A percentile compares a stretch with the other conserved stretches of the same genome.
Evolutionary conservation across 1,140 invertebrate species (phyloP).

Genomic region (Planococcus citri): DNA sequence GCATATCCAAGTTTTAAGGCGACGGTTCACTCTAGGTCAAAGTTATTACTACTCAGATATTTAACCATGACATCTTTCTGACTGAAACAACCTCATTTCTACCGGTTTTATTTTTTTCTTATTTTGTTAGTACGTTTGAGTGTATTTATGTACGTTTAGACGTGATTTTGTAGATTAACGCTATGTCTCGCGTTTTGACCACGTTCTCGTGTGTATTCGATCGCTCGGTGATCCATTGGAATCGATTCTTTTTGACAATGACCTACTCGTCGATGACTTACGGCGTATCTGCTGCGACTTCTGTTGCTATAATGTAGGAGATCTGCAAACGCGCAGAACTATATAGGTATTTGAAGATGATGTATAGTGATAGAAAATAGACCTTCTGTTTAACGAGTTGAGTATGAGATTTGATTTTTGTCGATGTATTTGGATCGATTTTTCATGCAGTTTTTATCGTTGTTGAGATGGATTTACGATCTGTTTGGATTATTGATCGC

Average conservation of each 20-base stretch:
- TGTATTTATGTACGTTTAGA: neutral
- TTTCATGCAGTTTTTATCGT: no score
- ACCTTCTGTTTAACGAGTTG: no score
- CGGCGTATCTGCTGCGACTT: no score
- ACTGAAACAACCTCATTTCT: conserved; percentile 1
- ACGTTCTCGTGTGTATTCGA: neutral
- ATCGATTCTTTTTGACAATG: neutral
- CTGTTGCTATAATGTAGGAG: no score
- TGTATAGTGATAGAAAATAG: no score
- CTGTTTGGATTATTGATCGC: no score
- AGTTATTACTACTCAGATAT: neutral
- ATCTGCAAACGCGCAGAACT: no score
- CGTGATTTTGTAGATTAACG: neutral
- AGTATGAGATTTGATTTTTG: no score
- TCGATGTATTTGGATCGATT: no score
- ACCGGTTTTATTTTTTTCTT: neutral
- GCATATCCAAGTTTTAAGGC: neutral
- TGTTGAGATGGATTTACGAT: no score
- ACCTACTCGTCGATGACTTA: neutral
- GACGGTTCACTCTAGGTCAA: conserved; percentile 1
- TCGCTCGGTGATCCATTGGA: neutral
- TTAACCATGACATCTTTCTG: conserved; percentile 6
- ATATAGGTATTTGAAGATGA: no score
- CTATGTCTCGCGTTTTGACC: neutral
- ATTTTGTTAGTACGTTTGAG: neutral